Base-by-base conservation (phyloP, 2,113 vertebrate species). In the Anas platyrhynchos region DNA sequence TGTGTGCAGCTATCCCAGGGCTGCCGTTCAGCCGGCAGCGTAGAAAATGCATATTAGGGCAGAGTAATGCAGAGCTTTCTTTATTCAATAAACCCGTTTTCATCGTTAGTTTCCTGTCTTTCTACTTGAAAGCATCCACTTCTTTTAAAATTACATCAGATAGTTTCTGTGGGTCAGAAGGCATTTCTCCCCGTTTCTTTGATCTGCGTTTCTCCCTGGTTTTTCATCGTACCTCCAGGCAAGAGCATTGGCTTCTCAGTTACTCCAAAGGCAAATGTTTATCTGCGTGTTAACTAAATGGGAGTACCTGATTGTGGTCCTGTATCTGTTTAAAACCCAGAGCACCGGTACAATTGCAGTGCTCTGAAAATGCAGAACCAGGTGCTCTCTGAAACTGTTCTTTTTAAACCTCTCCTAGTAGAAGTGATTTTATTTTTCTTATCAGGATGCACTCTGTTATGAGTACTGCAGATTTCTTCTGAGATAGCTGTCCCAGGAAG, bases 151-250 rank as follows among this genome's bases (percentile, higher is more conserved):
- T 58, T 16, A 4, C 76, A 41, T 89, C 75, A 59, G 68, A 22
- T 23, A 23, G 66, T 56, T 88, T 94, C 78, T 89, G 71, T 66
- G 71, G 61, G 78, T 55, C 66, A 63, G 83, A 75, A 92, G 52
- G 80, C 29, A 9, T 91, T 87, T 91, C 32, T 91, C 54, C 27
- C 43, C 83, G 34, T 50, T 76, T 76, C 88, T 95, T 91, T 91
- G 78, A 88, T 94, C 72, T 89, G 68, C 26, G 1, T 83, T 92
- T 85, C 74, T 91, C 44, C 16, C 1, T 50, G 23, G 63, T 86
- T 92, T 92, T 94, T 88, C 75, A 43, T 87, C 87, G 91, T 89
- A n/a, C 80, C 73, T 89, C 72, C 23, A 80, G 94, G 75, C 87
- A 87, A 27, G 36, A 76, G 71, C 44, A 22, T 7, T 76, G 59